phyloP scores from a whole-genome alignment of 2,797 vertebrate species.

The Cirrhinus mrigala region DNA sequence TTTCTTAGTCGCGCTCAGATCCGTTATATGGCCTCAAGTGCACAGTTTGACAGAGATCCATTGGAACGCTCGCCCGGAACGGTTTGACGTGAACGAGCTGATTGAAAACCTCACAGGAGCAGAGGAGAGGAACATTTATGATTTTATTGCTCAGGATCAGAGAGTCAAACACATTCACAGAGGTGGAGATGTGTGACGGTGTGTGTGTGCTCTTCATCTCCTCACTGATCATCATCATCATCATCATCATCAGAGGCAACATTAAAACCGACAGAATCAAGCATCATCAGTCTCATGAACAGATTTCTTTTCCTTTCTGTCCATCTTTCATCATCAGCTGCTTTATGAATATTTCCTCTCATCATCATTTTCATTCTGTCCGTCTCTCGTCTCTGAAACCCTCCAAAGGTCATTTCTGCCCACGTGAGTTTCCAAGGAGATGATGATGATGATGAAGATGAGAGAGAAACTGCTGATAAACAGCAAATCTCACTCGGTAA shows the following conservation, averaged over 20 bases:
- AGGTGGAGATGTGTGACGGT: slow-evolving; percentile 8
- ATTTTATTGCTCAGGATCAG: slow-evolving; percentile 42
- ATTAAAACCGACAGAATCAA: not conserved
- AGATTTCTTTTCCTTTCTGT: not conserved
- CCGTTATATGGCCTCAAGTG: not conserved
- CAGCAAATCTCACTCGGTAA: not conserved
- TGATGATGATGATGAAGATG: not conserved
- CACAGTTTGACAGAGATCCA: not conserved
- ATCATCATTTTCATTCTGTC: slow-evolving; percentile 12
- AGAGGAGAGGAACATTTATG: slow-evolving; percentile 44
- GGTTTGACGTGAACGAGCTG: not conserved
- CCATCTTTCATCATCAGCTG: not conserved
- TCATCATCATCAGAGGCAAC: not conserved
- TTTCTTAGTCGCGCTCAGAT: not conserved
- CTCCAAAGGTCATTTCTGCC: slow-evolving; percentile 52
- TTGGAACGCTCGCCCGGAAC: not conserved
- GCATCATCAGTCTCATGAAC: not conserved
- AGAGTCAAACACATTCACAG: slow-evolving; percentile 63
- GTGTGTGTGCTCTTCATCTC: not conserved
- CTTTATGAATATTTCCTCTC: slow-evolving; percentile 3
- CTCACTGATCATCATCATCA: slow-evolving; percentile 71
- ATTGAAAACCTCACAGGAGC: not conserved
- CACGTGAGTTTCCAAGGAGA: not conserved
- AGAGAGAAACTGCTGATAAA: not conserved
- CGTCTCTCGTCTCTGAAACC: not conserved